phyloP scores from a whole-genome alignment of 2,888 invertebrate species.

The Watsonalla cultraria region DNA sequence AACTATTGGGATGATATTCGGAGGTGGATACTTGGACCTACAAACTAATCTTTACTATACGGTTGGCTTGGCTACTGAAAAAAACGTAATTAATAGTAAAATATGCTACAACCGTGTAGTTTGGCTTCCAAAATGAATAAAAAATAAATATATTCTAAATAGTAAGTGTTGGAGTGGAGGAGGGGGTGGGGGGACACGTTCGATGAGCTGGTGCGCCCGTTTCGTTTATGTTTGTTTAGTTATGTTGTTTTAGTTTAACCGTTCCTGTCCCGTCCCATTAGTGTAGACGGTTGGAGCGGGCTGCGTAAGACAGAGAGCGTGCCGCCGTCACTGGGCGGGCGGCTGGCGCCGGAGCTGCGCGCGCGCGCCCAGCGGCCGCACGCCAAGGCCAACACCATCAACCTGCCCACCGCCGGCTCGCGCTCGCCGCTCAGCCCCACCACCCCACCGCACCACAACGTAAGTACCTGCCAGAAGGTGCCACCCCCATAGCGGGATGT shows the following conservation, averaged over 20 bases:
- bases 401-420: slow-evolving; percentile 71
- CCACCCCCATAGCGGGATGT: not conserved
- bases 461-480: slow-evolving; percentile 34
- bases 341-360: slow-evolving; percentile 53
- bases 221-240: slow-evolving; percentile 36
- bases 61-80: too few species aligned
- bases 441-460: slow-evolving; percentile 64
- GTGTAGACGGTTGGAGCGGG: slow-evolving; percentile 59
- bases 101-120: too few species aligned
- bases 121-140: too few species aligned
- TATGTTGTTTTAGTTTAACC: slow-evolving; percentile 41
- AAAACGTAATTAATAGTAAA: too few species aligned
- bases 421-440: slow-evolving; percentile 52
- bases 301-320: slow-evolving; percentile 69
- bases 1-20: not conserved
- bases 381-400: slow-evolving; percentile 79
- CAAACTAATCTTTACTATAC: too few species aligned
- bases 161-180: too few species aligned
- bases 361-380: slow-evolving; percentile 62
- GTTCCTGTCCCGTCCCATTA: slow-evolving; percentile 53
- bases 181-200: not conserved
- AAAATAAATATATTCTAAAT: too few species aligned
- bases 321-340: slow-evolving; percentile 57
- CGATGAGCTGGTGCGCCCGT: slow-evolving; percentile 46
- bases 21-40: not conserved